A percentile compares a stretch with the other conserved stretches of the same genome.
phyloP scores from a whole-genome alignment of 2,113 vertebrate species.

The Xerus inauris region DNA sequence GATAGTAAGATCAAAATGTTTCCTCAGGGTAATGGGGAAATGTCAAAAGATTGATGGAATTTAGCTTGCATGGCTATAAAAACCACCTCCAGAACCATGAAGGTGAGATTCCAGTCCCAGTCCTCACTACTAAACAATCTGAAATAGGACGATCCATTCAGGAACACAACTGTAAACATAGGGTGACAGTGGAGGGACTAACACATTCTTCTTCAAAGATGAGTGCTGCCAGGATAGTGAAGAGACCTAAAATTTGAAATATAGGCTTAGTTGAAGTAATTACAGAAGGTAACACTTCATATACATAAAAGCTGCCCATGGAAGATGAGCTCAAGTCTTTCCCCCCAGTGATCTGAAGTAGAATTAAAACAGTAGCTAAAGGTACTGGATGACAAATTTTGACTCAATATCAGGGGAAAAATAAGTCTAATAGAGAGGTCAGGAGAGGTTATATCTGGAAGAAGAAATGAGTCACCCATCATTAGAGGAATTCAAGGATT shows the following conservation, averaged over 20 bases:
- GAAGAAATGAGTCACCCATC: background rate
- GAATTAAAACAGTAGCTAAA: slow-evolving; percentile 25
- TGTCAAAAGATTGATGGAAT: background rate
- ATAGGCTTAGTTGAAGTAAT: background rate
- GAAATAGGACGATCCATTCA: background rate
- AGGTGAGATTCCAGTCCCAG: background rate
- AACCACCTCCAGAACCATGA: background rate
- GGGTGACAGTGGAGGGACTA: background rate
- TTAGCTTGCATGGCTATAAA: background rate
- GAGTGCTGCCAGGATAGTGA: background rate
- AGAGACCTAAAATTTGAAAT: background rate
- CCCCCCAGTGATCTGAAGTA: accelerated
- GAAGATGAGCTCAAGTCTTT: background rate
- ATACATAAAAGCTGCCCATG: background rate
- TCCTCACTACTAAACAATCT: background rate
- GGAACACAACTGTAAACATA: background rate
- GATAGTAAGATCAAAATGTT: background rate
- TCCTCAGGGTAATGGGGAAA: background rate
- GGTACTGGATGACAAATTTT: background rate
- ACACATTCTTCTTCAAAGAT: background rate
- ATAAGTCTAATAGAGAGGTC: background rate
- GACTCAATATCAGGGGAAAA: background rate
- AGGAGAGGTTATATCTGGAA: background rate
- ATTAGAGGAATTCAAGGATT: background rate
- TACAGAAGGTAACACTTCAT: background rate